phyloP scores from a whole-genome alignment of 2,113 vertebrate species.

The Apeltes quadracus region DNA sequence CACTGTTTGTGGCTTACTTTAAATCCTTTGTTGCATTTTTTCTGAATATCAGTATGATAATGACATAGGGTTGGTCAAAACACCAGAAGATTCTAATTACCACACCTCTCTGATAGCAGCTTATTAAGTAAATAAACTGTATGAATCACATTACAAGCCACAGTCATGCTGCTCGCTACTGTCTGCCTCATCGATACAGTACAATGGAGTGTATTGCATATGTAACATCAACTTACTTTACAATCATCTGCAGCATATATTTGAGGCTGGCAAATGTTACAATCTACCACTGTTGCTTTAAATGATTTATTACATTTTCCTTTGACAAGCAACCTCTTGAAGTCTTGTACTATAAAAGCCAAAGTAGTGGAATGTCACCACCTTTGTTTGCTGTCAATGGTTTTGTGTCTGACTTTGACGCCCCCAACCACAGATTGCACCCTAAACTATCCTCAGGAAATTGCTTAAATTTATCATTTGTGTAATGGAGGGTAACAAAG shows the following conservation, averaged over 20 bases:
- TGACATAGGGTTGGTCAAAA: conserved; percentile 52
- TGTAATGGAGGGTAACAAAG: neutral
- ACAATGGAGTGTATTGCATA: neutral
- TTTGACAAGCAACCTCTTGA: neutral
- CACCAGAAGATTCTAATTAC: conserved; percentile 66
- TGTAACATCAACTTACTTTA: neutral
- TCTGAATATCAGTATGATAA: conserved; percentile 53
- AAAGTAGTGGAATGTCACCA: neutral
- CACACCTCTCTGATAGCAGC: conserved; percentile 46
- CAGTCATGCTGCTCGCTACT: conserved; percentile 25
- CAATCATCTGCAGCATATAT: neutral
- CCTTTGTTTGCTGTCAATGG: neutral
- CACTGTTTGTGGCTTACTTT: conserved; percentile 40
- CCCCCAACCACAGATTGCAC: neutral
- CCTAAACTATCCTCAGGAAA: neutral
- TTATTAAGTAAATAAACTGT: conserved; percentile 57
- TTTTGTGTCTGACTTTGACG: neutral
- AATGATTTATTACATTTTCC: neutral
- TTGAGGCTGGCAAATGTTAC: neutral
- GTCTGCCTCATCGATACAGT: neutral
- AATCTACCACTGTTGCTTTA: neutral
- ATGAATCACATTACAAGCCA: conserved; percentile 54
- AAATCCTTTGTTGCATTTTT: conserved; percentile 45
- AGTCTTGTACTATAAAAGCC: conserved; percentile 1
- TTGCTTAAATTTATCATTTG: neutral